Base-by-base conservation (phyloP, 2,113 vertebrate genomes). In the Corvus hawaiiensis region DNA sequence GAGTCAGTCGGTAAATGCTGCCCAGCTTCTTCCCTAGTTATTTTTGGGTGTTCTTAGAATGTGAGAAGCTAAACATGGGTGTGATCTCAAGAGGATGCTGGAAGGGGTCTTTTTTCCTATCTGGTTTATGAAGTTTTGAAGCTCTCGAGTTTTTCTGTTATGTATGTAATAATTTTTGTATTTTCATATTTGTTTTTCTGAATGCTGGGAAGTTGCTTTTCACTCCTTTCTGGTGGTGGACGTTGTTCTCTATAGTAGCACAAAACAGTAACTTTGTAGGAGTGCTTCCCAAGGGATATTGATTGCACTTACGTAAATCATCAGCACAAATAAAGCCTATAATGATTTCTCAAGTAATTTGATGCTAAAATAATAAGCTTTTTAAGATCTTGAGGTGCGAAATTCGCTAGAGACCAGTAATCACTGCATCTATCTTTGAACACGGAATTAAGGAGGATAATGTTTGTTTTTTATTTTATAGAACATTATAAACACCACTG, bases 401-500 rank as follows among this genome's bases (percentile, higher is more conserved):
- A 64, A 72, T 48, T 71, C 52, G 27, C 13, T 6, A 14, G 74
- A 46, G 49, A 91, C 10, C 41, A 14, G 1, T 72, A 74, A 32
- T 69, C 1, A 1, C n/a, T 51, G 20, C 7, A 0, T 2, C 0
- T 44, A 3, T 93, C 10, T 79, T 87, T 55, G 43, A 82, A 37
- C 30, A 8, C 4, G 18, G 79, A 83, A 26, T 83, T 88, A 90
- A 97, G 78, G 80, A 87, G 39, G 54, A 91, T 96, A 92, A 97
- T 89, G 14, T 68, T 74, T 96, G 63, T 92, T 90, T 92, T 74
- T 96, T 86, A 30, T 95, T 74, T 92, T 91, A 3, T 98, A 99
- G 99, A 99, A 96, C 99, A 99, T 98, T 99, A 99, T 94, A 99
- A 99, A 98, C 99, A 99, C 97, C 99, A 99, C 98, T 99, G 99